Conservation (phyloP, 1,140 invertebrate genomes). For the Acromyrmex heyeri region DNA sequence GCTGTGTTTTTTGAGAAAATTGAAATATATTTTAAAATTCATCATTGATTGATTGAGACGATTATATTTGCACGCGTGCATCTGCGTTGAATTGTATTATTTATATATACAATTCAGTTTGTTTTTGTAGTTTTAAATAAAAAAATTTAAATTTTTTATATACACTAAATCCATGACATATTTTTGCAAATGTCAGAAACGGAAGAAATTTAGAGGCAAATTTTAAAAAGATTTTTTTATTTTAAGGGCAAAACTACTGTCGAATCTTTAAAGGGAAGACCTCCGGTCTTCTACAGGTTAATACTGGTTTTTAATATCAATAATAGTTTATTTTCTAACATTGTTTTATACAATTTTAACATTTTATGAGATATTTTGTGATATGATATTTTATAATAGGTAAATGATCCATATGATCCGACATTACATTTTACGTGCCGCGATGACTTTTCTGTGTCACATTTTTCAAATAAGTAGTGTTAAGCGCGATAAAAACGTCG, state of each 20-base stretch:
- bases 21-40: background rate
- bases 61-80: background rate
- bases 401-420: background rate
- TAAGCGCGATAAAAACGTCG: conserved; percentile 62
- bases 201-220: background rate
- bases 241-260: no score
- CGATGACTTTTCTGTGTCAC: background rate
- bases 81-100: background rate
- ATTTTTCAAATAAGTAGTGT: conserved; percentile 6
- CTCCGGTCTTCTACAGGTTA: no score
- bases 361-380: background rate
- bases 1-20: background rate
- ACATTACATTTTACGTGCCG: background rate
- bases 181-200: conserved; percentile 4
- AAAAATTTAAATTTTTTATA: background rate
- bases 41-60: background rate
- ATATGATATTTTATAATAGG: background rate
- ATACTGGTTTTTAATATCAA: background rate
- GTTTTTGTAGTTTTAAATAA: background rate
- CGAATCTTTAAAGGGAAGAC: no score
- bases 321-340: background rate
- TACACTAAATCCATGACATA: background rate
- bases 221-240: background rate
- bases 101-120: background rate
- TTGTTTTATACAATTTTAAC: background rate